Evolutionary conservation across 2,797 vertebrate genomes (phyloP).

Genomic region (Sebastes aleutianus): DNA sequence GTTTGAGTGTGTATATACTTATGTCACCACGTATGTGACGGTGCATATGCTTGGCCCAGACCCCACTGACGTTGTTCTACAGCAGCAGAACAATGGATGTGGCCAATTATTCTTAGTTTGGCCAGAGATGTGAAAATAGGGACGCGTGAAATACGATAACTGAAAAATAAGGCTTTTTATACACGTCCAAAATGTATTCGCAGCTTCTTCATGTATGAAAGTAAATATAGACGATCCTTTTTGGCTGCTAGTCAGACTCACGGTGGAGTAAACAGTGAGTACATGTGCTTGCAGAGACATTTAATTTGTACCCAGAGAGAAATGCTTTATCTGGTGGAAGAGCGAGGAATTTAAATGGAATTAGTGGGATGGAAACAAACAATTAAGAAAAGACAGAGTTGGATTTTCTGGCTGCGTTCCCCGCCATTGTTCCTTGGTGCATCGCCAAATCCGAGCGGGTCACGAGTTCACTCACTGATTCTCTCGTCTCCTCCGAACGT

Average conservation of each 20-base stretch:
- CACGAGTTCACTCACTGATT: constrained; percentile 45
- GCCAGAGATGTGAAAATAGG: constrained; percentile 31
- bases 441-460: constrained; percentile 41
- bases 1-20: background rate
- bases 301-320: constrained; percentile 42
- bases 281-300: constrained; percentile 12
- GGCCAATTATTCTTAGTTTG: constrained; percentile 56
- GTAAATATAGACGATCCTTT: constrained; percentile 18
- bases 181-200: constrained; percentile 6
- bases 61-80: constrained; percentile 25
- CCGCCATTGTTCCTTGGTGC: constrained; percentile 38
- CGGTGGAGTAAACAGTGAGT: constrained; percentile 35
- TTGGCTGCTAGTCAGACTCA: constrained; percentile 37
- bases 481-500: constrained; percentile 16
- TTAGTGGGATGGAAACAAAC: constrained; percentile 50
- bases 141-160: constrained; percentile 1
- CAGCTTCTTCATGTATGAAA: constrained; percentile 37
- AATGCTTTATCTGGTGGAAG: constrained; percentile 39
- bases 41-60: constrained; percentile 35
- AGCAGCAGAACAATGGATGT: constrained; percentile 32
- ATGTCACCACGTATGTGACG: background rate
- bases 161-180: constrained; percentile 14
- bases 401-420: constrained; percentile 52
- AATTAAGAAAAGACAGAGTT: constrained; percentile 40
- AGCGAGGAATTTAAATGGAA: constrained; percentile 43